Conservation (phyloP, 1,140 invertebrate genomes). For the Bombus terrestris region DNA sequence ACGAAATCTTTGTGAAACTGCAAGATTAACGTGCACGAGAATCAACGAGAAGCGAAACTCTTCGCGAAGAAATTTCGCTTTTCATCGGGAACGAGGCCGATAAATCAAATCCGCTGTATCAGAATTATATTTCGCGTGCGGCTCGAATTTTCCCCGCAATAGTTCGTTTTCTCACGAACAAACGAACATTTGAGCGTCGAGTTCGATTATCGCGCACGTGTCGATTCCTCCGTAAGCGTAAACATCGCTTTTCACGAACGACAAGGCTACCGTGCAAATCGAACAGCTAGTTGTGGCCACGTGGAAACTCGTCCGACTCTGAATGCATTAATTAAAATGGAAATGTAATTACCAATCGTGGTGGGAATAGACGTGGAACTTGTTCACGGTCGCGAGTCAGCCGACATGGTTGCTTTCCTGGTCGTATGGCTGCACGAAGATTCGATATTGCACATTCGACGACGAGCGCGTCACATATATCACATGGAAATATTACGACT, state of each 20-base stretch:
- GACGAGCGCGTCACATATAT: not conserved
- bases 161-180: not conserved
- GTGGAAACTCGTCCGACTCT: constrained; percentile 16
- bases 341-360: constrained; percentile 34
- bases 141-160: too few species aligned
- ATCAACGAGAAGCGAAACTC: too few species aligned
- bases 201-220: not conserved
- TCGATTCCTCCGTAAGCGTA: not conserved
- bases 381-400: constrained; percentile 11
- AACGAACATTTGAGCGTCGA: not conserved
- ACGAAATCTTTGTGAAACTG: too few species aligned
- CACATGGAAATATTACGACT: too few species aligned
- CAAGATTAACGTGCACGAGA: too few species aligned
- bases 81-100: not conserved
- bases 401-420: not conserved
- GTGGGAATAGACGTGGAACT: constrained; percentile 16
- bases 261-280: not conserved
- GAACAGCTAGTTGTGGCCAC: constrained; percentile 7
- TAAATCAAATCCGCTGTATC: constrained; percentile 15
- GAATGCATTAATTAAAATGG: constrained; percentile 40
- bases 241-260: not conserved
- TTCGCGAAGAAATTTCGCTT: not conserved
- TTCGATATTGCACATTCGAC: not conserved
- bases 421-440: not conserved
- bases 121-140: too few species aligned